These are phyloP conservation scores for Vulpes ferrilata DNA, from an alignment of 2,113 vertebrate genomes.

Conservation along the genomic window DNA sequence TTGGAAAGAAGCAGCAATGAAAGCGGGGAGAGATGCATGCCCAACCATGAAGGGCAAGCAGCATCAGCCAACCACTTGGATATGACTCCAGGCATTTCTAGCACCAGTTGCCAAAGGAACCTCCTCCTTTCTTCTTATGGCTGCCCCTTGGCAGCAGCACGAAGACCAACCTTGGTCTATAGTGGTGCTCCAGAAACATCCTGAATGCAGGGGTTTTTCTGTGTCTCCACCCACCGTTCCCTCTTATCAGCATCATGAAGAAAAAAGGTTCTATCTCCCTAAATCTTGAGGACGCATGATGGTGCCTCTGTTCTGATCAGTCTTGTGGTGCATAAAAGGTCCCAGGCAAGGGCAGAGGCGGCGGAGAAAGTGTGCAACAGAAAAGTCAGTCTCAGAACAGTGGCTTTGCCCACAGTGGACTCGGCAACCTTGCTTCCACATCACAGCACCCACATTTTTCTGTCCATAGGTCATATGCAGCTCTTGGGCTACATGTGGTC, in stretches of 20 bases:
- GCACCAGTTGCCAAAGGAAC: not conserved
- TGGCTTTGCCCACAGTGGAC: not conserved
- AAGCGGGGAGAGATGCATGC: not conserved
- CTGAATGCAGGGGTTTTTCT: not conserved
- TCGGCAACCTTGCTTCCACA: not conserved
- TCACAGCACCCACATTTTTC: not conserved
- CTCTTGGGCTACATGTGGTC: not conserved
- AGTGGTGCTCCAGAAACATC: accelerated
- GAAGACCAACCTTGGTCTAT: too few relatives aligned
- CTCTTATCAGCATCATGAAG: not conserved
- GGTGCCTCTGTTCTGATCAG: not conserved
- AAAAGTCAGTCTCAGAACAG: not conserved
- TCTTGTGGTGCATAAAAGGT: not conserved
- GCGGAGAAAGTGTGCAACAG: too few relatives aligned
- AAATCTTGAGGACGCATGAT: not conserved
- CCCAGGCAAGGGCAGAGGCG: not conserved
- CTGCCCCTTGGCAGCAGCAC: not conserved
- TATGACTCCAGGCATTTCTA: not conserved
- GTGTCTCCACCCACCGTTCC: not conserved
- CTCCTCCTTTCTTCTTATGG: not conserved
- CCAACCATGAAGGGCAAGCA: accelerated
- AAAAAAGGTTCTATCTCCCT: not conserved
- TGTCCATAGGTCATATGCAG: not conserved
- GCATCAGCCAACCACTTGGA: accelerated
- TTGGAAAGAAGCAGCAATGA: not conserved